Evolutionary conservation across 2,888 invertebrate species (phyloP).

Genomic region (Chydorus sphaericus): DNA sequence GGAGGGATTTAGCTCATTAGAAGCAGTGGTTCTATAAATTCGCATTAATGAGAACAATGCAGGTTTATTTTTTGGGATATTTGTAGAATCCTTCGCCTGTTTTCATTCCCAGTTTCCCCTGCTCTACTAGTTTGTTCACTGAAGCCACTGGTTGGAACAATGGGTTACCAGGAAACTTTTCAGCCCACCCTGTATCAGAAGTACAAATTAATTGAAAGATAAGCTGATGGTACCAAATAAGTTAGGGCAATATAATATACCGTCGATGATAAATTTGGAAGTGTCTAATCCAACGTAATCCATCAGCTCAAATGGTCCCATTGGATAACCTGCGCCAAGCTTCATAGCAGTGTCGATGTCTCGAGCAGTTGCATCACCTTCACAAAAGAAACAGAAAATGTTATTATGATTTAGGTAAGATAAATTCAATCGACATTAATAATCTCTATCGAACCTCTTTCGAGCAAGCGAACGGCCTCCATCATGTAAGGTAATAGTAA

Average conservation of each 20-base stretch:
- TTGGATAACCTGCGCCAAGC: conserved; percentile 42
- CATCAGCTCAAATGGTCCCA: conserved; percentile 43
- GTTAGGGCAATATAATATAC: conserved; percentile 23
- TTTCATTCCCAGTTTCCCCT: conserved; percentile 40
- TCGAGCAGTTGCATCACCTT: conserved; percentile 36
- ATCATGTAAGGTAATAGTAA: conserved; percentile 67
- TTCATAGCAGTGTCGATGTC: conserved; percentile 47
- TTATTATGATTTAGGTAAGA: conserved; percentile 1
- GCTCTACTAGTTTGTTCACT: conserved; percentile 36
- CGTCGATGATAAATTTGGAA: conserved; percentile 38
- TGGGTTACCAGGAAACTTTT: conserved; percentile 51
- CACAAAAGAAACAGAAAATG: conserved; percentile 1
- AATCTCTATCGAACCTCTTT: conserved; percentile 44
- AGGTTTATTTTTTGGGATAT: conserved; percentile 23
- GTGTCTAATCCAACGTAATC: conserved; percentile 45
- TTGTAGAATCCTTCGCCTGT: conserved; percentile 42
- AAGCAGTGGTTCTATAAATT: too few relatives aligned
- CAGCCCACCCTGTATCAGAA: conserved; percentile 45
- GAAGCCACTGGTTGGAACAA: conserved; percentile 37
- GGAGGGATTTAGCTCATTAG: too few relatives aligned
- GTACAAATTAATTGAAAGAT: background rate
- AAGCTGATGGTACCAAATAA: conserved; percentile 8
- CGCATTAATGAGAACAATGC: too few relatives aligned
- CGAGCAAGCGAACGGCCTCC: conserved; percentile 64
- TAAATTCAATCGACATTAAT: background rate